Base-by-base conservation (phyloP, 2,797 vertebrate species). In the Tokudaia tokunoshimensis region DNA sequence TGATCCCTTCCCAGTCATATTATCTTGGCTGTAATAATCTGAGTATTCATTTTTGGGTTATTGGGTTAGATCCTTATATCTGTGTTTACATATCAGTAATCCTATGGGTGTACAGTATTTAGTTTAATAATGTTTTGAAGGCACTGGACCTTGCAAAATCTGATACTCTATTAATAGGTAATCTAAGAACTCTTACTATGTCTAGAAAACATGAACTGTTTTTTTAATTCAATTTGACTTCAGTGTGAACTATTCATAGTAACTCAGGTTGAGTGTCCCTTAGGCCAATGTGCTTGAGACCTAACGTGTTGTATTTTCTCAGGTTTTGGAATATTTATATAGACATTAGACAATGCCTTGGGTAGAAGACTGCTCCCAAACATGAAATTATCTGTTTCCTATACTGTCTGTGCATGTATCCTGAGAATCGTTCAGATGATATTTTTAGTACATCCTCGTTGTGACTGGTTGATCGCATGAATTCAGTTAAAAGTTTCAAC, bases 161-260 rank as follows among this genome's bases (percentile, higher is more conserved):
- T 93, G 26, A 13, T 67, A 80, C 17, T 59, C 15, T 41, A 13
- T 52, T 81, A 14, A 63, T 81, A 0, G 47, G 94, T 37, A 81
- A 24, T 82, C 52, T 94, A 75, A 59, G 90, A 95, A 94, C 29
- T 81, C 13, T 37, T 13, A 61, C 3, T 44, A 0, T 83, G 17
- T 88, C 41, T 93, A 76, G 37, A 37, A 97, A 87, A 83, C 91
- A 50, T 2, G 13, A 52, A 10, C 57, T 82, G n/a, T 57, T 87
- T 94, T 93, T 95, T 12, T 70, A 88, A 22, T 70, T 96, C 89
- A 47, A 44, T 92, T 89, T 91, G 92, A 57, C 41, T 96, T 57
- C 34, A 86, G 1, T 82, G 13, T 50, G 47, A 92, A 78, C 83
- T 75, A 3, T 92, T 74, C 5, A 29, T 78, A 79, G 9, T 24